Base-by-base conservation (phyloP, 2,888 invertebrate genomes). In the Piscicola geometra region DNA sequence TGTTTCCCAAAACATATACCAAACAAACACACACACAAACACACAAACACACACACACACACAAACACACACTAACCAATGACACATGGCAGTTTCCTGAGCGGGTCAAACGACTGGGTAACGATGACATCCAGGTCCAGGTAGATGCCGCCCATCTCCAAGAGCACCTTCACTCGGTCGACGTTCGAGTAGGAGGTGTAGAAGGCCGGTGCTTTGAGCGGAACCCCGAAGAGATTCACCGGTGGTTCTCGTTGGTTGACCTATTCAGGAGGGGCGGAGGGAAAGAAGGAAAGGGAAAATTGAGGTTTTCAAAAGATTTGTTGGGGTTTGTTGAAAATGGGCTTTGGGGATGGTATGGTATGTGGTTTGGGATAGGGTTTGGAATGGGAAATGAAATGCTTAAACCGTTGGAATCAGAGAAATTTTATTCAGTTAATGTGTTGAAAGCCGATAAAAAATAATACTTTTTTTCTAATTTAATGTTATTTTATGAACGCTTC, bases 161-260 rank as follows among this genome's bases (percentile, higher is more conserved):
- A 76, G 30, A 81, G 75, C 15, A 81, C 71, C 52, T 79, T 79
- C 35, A 81, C 78, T 47, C 81, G 60, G 67, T 81, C 81, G 18
- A 81, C 81, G 68, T 81, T 81, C 30, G 81, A 81, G 60, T 80
- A 79, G 1, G 80, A 81, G 3, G 81, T 81, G 75, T 80, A 80
- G 76, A 69, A 80, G 67, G 73, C 36, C 36, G 80, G 80, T 3
- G 71, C 36, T 52, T 80, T 80, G 28, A 80, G 74, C 15, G 41
- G 36, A 41, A 79, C 80, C 2, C 80, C 80, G 56, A 79, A 81
- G 30, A 80, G 47, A 9, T 21, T 74, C 5, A 50, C 33, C 12
- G 81, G 81, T n/a, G 81, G 81, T 3, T 77, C 50, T 30, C 80
- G 32, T 52, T 76, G 69, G 66, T 77, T 78, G 1, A 79, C 68